phyloP scores from a whole-genome alignment of 1,140 invertebrate genomes.

The Caenorhabditis tropicalis region DNA sequence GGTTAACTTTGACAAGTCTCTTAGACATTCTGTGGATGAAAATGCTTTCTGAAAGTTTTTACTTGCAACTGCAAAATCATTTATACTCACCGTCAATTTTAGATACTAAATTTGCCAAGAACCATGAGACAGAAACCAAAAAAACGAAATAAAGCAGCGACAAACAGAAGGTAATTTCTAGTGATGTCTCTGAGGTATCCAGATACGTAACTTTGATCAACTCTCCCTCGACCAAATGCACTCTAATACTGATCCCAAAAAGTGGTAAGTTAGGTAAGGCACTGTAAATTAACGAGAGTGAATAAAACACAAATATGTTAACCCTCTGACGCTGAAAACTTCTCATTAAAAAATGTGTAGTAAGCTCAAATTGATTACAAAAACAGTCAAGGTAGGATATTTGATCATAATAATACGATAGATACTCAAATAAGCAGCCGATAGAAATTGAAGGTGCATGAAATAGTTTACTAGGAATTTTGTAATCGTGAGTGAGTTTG shows the following conservation, averaged over 20 bases:
- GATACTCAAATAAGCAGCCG: background rate
- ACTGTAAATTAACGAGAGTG: background rate
- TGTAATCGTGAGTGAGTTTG: background rate
- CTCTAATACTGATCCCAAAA: background rate
- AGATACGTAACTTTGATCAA: background rate
- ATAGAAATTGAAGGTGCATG: background rate
- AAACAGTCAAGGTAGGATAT: background rate
- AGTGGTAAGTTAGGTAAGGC: background rate
- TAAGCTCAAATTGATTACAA: background rate
- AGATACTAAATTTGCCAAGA: background rate
- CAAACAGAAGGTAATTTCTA: background rate
- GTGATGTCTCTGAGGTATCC: background rate
- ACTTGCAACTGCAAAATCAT: no score
- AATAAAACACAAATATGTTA: background rate
- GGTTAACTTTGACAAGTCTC: no score
- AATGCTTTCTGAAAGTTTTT: no score
- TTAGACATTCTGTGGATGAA: no score
- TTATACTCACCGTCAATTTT: background rate
- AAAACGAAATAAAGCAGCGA: background rate
- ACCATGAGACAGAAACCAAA: background rate
- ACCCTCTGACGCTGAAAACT: background rate
- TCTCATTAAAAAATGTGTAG: background rate
- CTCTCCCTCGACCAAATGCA: background rate
- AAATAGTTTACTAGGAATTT: background rate
- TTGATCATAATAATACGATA: background rate